Conservation (phyloP, 2,888 invertebrate genomes). For the Julus scandinavius region DNA sequence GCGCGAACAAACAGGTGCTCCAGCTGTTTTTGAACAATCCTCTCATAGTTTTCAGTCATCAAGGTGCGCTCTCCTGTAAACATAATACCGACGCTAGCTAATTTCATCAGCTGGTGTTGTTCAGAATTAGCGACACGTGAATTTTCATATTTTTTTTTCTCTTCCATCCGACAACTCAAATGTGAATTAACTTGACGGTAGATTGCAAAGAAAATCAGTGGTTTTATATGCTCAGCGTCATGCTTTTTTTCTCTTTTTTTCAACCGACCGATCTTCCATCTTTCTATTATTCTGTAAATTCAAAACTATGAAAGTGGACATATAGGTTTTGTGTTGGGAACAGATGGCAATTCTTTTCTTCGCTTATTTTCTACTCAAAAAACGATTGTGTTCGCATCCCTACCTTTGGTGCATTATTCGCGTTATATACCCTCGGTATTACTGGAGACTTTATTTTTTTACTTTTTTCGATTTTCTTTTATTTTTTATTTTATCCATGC, state of each 20-base stretch:
- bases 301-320: neutral
- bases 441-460: neutral
- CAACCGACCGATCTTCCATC: neutral
- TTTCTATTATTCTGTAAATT: neutral
- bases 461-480: neutral
- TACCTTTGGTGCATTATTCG: neutral
- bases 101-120: neutral
- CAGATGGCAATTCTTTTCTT: neutral
- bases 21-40: neutral
- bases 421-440: neutral
- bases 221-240: neutral
- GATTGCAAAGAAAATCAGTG: neutral
- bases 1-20: constrained; percentile 9
- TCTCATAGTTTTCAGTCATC: neutral
- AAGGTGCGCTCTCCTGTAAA: neutral
- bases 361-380: neutral
- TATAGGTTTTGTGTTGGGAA: neutral
- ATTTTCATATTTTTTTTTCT: neutral
- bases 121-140: neutral
- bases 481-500: too few relatives aligned
- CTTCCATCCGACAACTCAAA: too few relatives aligned
- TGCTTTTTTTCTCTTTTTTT: neutral
- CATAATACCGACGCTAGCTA: neutral
- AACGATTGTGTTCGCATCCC: neutral
- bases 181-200: neutral